Evolutionary conservation across 2,797 vertebrate species (phyloP), one percentile per base, ranked within the genome.

Genomic region (Cirrhinus molitorella): DNA sequence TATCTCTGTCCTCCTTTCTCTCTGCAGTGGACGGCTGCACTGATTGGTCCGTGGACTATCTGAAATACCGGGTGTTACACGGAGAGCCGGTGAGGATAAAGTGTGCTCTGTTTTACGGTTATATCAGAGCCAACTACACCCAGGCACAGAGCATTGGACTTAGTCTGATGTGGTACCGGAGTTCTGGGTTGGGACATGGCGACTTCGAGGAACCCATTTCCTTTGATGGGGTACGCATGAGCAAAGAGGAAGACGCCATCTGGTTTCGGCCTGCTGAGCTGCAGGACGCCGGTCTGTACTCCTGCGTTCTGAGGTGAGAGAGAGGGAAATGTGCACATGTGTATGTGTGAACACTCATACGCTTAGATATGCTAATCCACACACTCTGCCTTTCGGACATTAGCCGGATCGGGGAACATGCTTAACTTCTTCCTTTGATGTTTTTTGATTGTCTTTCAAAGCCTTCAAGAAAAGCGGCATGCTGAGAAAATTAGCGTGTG

Each of bases 81-180:
- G 98, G 98, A 80, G 98, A 99, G 93, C 97, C 98, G 5, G 98
- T 99, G 91, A 95, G 97, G 90, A 97, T 99, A 90, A 99, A 99
- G 93, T 99, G 98, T 66, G 98, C 98, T 67, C 95, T 99, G 79
- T 99, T 99, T 95, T 99, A 99, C 79, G 98, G 98, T 89, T 99
- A 99, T 92, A 99, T 99, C 92, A 95, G 98, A 91, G 97, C 98
- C 87, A 99, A 99, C 95, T 99, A 99, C 93, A 97, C 96, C 75
- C 94, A 98, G 87, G 97, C 97, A 17, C 98, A 99, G 95, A 98
- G 98, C 83, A 96, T 96, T 91, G 98, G 98, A 89, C 97, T 99
- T 89, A 99, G 98, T 93, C 95, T 99, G 91, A 99, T 99, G 98
- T 99, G 98, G 98, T 99, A 99, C 93, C 98, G 97, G 94, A 99